A percentile compares a stretch with the other conserved stretches of the same genome.
phyloP scores from a whole-genome alignment of 1,140 invertebrate species.

The Drosophila navojoa region DNA sequence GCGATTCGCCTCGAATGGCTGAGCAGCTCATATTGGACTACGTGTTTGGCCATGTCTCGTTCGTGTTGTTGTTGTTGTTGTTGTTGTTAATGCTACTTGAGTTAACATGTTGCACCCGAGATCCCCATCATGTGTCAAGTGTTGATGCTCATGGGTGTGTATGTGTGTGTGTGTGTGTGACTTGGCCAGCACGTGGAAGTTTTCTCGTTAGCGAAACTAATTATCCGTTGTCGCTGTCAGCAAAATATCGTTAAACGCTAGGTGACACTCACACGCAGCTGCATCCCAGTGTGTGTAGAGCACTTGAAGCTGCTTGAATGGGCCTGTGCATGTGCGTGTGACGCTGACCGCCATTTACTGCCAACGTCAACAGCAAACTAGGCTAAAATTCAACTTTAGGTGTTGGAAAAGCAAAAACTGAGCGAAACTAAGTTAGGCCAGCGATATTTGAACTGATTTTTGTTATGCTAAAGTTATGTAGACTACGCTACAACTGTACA shows the following conservation, averaged over 20 bases:
- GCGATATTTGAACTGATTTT: background rate
- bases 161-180: slow-evolving; percentile 3
- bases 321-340: background rate
- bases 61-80: slow-evolving; percentile 39
- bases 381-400: background rate
- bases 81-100: slow-evolving; percentile 60
- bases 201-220: slow-evolving; percentile 82
- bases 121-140: slow-evolving; percentile 61
- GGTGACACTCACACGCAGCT: slow-evolving; percentile 61
- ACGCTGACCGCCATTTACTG: slow-evolving; percentile 39
- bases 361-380: background rate
- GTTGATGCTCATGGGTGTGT: slow-evolving; percentile 39
- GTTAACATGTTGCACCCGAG: slow-evolving; percentile 76
- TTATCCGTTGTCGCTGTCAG: slow-evolving; percentile 81
- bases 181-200: slow-evolving; percentile 65
- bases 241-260: slow-evolving; percentile 80
- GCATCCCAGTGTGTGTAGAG: background rate
- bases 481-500: too few relatives aligned
- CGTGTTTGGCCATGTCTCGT: slow-evolving; percentile 44
- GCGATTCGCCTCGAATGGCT: slow-evolving; percentile 32
- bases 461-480: too few relatives aligned
- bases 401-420: background rate
- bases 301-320: background rate
- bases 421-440: background rate
- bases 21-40: slow-evolving; percentile 38